These are phyloP conservation scores for Xyliphius kryptos DNA, from an alignment of 2,113 vertebrate genomes.

Conservation along the genomic window DNA sequence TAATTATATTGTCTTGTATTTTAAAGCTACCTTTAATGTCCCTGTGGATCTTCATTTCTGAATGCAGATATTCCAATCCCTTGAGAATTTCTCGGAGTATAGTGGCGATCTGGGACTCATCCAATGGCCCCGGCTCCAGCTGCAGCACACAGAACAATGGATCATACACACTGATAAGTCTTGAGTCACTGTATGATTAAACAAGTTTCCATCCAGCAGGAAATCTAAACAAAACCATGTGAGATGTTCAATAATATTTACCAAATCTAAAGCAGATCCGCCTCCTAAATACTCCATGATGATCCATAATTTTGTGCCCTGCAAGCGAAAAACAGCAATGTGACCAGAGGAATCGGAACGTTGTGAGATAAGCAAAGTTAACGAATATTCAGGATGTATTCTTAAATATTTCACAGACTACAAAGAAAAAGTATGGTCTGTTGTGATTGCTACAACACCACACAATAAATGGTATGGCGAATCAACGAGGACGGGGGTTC, in stretches of 20 bases:
- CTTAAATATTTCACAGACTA: too few relatives aligned
- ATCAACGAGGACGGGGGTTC: too few relatives aligned
- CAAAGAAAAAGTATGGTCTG: too few relatives aligned
- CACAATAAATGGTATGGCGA: too few relatives aligned
- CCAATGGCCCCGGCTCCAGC: conserved; percentile 88
- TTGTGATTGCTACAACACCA: too few relatives aligned
- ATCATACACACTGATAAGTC: background rate
- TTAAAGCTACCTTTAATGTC: conserved; percentile 86
- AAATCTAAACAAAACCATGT: too few relatives aligned
- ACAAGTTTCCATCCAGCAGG: too few relatives aligned
- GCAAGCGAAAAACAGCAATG: conserved; percentile 42
- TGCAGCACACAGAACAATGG: conserved; percentile 46
- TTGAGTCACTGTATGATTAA: too few relatives aligned
- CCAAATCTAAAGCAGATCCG: conserved; percentile 90
- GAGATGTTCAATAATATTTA: conserved; percentile 58
- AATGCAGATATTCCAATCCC: conserved; percentile 95
- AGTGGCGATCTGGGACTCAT: conserved; percentile 94
- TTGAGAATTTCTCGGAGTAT: conserved; percentile 94
- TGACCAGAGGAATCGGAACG: too few relatives aligned
- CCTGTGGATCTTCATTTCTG: conserved; percentile 97
- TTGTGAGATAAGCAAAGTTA: background rate
- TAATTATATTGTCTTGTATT: too few relatives aligned
- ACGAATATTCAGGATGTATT: too few relatives aligned
- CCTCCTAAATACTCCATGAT: conserved; percentile 97
- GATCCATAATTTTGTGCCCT: conserved; percentile 96